phyloP scores from a whole-genome alignment of 2,113 vertebrate genomes.

The Platysteira castanea region DNA sequence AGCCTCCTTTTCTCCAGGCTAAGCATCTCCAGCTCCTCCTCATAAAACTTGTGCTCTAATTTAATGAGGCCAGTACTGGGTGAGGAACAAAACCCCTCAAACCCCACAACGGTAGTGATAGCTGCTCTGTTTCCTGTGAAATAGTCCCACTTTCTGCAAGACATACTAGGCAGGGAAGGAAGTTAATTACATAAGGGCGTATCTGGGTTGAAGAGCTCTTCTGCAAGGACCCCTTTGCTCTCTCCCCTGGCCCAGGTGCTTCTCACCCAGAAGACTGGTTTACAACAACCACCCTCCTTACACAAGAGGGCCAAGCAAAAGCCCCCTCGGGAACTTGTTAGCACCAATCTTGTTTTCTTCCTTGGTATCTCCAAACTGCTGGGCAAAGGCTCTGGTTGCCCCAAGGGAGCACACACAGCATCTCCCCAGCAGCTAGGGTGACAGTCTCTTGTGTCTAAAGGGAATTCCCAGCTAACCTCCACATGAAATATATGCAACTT shows the following conservation, averaged over 20 bases:
- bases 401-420: fast-evolving
- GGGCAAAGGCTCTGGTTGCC: not conserved
- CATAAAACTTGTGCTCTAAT: not conserved
- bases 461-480: not conserved
- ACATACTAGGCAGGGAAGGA: fast-evolving
- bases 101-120: not conserved
- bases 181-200: not conserved
- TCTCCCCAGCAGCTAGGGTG: not conserved
- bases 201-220: not conserved
- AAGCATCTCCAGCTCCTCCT: not conserved
- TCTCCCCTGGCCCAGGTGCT: not conserved
- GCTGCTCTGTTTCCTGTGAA: not conserved
- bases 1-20: not conserved
- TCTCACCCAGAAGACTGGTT: not conserved
- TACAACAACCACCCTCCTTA: not conserved
- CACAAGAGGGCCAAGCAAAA: not conserved
- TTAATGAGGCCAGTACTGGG: not conserved
- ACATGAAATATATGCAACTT: not conserved
- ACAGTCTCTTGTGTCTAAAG: not conserved
- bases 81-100: not conserved
- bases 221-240: not conserved
- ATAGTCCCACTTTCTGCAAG: not conserved
- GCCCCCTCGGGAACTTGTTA: not conserved
- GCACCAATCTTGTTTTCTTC: not conserved
- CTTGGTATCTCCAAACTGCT: not conserved